These are phyloP conservation scores for Parazoanthus darwini DNA, from an alignment of 92 coral and sea anemone species.

Conservation along the genomic window DNA sequence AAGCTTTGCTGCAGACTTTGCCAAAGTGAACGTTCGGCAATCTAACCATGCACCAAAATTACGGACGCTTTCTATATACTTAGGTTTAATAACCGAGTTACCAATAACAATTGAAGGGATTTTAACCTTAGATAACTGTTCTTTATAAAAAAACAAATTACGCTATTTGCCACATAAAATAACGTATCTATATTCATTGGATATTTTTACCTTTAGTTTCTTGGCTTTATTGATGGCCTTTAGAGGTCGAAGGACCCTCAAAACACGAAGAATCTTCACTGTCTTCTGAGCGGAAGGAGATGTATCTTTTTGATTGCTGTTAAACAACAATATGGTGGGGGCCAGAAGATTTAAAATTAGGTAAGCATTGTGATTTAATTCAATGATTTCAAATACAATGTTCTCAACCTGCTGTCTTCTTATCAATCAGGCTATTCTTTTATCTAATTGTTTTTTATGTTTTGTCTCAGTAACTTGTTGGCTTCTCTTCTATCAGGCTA, in stretches of 20 bases:
- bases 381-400: not conserved
- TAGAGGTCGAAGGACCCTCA: constrained; percentile 97
- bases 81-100: too few species aligned
- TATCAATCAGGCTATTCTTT: not conserved
- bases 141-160: too few species aligned
- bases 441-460: not conserved
- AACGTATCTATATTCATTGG: not conserved
- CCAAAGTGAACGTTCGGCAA: too few species aligned
- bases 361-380: not conserved
- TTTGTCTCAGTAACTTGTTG: not conserved
- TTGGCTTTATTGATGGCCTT: constrained; percentile 98
- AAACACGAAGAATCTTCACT: constrained; percentile 95
- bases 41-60: too few species aligned
- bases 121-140: too few species aligned
- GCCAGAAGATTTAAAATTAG: not conserved
- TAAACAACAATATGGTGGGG: constrained; percentile 11
- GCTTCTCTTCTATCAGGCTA: not conserved
- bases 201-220: constrained; percentile 79
- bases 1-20: too few species aligned
- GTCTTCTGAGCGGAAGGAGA: constrained; percentile 73
- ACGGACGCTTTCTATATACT: too few species aligned
- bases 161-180: too few species aligned
- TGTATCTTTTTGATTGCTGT: constrained; percentile 58
- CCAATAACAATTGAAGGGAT: too few species aligned
- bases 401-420: not conserved